Evolutionary conservation across 2,797 vertebrate species (phyloP).

Genomic region (Menidia menidia): DNA sequence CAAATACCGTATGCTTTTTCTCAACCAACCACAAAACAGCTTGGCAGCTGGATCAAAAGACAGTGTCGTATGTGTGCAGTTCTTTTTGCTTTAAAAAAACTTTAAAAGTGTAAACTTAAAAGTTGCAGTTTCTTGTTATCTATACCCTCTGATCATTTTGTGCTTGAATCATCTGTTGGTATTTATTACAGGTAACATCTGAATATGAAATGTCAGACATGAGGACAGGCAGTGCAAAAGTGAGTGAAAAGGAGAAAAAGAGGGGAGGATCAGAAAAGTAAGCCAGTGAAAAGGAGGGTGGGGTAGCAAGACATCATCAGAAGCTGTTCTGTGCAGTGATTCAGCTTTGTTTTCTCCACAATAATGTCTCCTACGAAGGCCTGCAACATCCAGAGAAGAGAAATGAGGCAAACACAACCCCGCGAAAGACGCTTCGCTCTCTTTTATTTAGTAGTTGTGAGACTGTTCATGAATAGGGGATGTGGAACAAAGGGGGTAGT

Average conservation of each 20-base stretch:
- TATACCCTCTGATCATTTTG: neutral
- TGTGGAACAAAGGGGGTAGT: slow-evolving; percentile 88
- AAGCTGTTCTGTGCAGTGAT: slow-evolving; percentile 61
- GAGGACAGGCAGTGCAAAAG: slow-evolving; percentile 34
- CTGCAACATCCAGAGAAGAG: slow-evolving; percentile 55
- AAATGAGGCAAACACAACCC: slow-evolving; percentile 80
- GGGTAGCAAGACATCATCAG: slow-evolving; percentile 60
- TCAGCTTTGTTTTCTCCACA: slow-evolving; percentile 69
- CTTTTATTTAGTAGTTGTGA: slow-evolving; percentile 90
- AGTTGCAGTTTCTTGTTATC: no score
- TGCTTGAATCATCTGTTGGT: slow-evolving; percentile 6
- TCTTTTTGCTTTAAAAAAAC: neutral
- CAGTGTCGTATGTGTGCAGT: neutral
- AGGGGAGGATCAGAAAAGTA: slow-evolving; percentile 63
- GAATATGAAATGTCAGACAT: slow-evolving; percentile 19
- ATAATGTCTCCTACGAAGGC: slow-evolving; percentile 65
- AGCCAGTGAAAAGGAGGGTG: slow-evolving; percentile 68
- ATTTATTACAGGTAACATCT: slow-evolving; percentile 47
- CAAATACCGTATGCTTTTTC: slow-evolving; percentile 76
- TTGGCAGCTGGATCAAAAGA: slow-evolving; percentile 32
- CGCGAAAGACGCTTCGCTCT: slow-evolving; percentile 87
- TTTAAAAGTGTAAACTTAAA: neutral
- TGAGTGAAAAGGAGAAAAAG: slow-evolving; percentile 49
- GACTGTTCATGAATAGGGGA: slow-evolving; percentile 87
- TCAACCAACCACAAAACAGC: slow-evolving; percentile 46